Evolutionary conservation across 2,113 vertebrate genomes (phyloP), one percentile per base, ranked within the genome.

Genomic region (Etheostoma cragini): DNA sequence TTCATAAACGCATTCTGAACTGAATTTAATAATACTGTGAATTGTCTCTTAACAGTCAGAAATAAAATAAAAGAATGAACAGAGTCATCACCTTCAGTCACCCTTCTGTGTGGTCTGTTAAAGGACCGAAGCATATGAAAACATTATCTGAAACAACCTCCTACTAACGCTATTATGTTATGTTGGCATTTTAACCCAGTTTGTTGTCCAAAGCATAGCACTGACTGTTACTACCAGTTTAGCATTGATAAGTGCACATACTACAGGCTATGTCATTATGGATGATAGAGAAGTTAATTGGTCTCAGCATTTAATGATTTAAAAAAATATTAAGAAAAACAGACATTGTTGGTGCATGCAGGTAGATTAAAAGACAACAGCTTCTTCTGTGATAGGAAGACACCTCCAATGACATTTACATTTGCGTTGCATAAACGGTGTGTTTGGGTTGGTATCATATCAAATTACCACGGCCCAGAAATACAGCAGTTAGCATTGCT

Each of bases 11-110:
- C 21, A 33, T 57, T 26, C 8, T 78, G 57, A 58, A 38, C 49
- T 46, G 5, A 16, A 38, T 47, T 6, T 7, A 52, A 54, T 30
- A 12, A 56, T 56, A 1, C 47, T 72, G 30, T 57, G 10, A 60
- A 42, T 33, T 52, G 17, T 56, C 8, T 14, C 22, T 65, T 12
- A 19, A 60, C 10, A 42, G n/a, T 62, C 38, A 35, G 15, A n/a
- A 16, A n/a, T 74, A 11, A 62, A 64, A 58, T 38, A 4, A 58
- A 53, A 61, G 4, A 52, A 67, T 35, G 3, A 21, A 19, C 46
- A 72, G n/a, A 64, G 8, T 12, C 19, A 45, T 64, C 33, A 71
- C 56, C 63, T 81, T 77, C 42, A 45, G 13, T 53, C 58, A 57
- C 56, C 49, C 68, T 66, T 19, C 35, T 6, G 21, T 49, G 21